A percentile compares a stretch with the other conserved stretches of the same genome.
phyloP scores from a whole-genome alignment of 2,113 vertebrate genomes.

The Eleginops maclovinus region DNA sequence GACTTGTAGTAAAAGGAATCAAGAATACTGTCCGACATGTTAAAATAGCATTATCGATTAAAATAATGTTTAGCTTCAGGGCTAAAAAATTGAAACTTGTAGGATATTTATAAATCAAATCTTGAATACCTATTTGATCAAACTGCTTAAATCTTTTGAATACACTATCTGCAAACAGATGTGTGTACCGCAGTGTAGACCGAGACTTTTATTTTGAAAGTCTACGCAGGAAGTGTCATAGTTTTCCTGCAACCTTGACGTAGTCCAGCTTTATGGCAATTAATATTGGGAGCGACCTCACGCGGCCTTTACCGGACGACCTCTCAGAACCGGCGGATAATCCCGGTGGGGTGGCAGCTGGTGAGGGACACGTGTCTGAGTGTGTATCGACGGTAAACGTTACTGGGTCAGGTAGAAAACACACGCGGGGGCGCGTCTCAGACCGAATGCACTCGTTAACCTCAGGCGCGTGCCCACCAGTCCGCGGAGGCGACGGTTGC shows the following conservation, averaged over 20 bases:
- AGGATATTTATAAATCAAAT: background rate
- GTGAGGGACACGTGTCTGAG: slow-evolving; percentile 53
- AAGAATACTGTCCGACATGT: background rate
- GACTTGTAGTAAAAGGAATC: background rate
- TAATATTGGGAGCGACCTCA: slow-evolving; percentile 73
- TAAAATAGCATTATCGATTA: background rate
- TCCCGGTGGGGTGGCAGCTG: slow-evolving; percentile 42
- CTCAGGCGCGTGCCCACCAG: slow-evolving; percentile 37
- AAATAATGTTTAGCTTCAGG: background rate
- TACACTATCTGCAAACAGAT: background rate
- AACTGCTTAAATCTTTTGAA: background rate
- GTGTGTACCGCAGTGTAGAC: background rate
- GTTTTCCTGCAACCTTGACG: slow-evolving; percentile 18
- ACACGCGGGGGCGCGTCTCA: slow-evolving; percentile 62
- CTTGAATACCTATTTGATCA: background rate
- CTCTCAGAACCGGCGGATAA: slow-evolving; percentile 50
- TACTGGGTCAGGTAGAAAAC: slow-evolving; percentile 73
- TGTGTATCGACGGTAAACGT: slow-evolving; percentile 54
- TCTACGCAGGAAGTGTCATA: slow-evolving; percentile 30
- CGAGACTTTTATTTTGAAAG: slow-evolving; percentile 63
- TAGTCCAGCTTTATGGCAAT: slow-evolving; percentile 54
- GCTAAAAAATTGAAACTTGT: background rate
- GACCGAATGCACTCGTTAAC: slow-evolving; percentile 80
- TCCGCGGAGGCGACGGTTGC: slow-evolving; percentile 56
- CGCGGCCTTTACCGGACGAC: slow-evolving; percentile 73